phyloP scores from a whole-genome alignment of 1,140 invertebrate genomes.

The Laodelphax striatellus region DNA sequence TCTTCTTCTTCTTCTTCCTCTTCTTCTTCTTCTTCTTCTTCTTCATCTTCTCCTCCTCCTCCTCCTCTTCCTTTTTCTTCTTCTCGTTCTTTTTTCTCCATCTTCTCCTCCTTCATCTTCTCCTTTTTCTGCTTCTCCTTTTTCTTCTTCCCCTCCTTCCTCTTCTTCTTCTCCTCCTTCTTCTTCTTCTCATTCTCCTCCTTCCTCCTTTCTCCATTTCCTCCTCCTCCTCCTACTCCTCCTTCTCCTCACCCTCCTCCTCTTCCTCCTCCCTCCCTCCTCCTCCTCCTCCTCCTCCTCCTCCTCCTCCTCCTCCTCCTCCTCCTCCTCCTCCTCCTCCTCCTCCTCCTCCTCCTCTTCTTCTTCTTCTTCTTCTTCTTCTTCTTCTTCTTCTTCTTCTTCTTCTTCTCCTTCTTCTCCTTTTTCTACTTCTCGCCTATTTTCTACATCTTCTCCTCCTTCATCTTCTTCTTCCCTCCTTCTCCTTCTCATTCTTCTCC shows the following conservation, averaged over 20 bases:
- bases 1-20: no score
- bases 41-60: no score
- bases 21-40: no score
- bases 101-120: no score
- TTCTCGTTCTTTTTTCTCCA: neutral
- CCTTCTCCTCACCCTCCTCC: no score
- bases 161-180: no score
- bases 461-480: constrained; percentile 4
- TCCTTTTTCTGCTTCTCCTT: no score
- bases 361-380: neutral
- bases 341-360: neutral
- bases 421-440: neutral
- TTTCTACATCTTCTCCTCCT: neutral
- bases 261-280: no score
- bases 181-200: no score
- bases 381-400: neutral
- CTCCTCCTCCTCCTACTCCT: no score
- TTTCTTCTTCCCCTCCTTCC: no score
- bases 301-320: neutral
- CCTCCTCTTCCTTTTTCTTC: neutral
- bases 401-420: neutral
- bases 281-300: neutral
- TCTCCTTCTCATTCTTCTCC: neutral
- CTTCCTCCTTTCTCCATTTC: no score
- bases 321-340: neutral